Evolutionary conservation across 23 tunicate genomes (phyloP).

Genomic region (Oikopleura albicans): DNA sequence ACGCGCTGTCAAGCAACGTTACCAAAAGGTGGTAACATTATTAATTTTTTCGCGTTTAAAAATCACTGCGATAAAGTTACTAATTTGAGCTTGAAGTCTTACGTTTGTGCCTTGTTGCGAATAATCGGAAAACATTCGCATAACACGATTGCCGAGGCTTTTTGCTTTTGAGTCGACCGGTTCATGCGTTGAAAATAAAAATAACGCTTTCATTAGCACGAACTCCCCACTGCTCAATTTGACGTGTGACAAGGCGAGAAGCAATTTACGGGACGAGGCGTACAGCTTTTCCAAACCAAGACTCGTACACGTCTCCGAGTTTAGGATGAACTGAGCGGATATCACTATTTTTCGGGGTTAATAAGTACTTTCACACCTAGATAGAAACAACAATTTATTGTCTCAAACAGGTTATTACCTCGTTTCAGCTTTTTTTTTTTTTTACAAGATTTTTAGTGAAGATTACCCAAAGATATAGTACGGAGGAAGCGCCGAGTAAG

Average conservation of each 20-base stretch:
- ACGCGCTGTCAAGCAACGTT: no score
- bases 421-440: no score
- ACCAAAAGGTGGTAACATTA: no score
- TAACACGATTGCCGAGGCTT: background rate
- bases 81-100: background rate
- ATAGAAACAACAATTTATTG: no score
- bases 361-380: no score
- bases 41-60: no score
- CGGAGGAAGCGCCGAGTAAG: no score
- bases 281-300: background rate
- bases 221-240: constrained; percentile 4
- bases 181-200: background rate
- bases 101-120: background rate
- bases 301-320: background rate
- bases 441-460: no score
- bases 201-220: background rate
- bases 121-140: background rate
- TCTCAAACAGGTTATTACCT: no score
- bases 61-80: no score
- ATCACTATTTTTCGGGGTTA: no score
- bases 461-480: no score
- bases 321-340: background rate
- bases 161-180: constrained; percentile 18
- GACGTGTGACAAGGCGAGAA: background rate
- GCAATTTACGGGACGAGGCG: background rate